Conservation (phyloP, 1,140 invertebrate genomes). For the Gryon sp. region DNA sequence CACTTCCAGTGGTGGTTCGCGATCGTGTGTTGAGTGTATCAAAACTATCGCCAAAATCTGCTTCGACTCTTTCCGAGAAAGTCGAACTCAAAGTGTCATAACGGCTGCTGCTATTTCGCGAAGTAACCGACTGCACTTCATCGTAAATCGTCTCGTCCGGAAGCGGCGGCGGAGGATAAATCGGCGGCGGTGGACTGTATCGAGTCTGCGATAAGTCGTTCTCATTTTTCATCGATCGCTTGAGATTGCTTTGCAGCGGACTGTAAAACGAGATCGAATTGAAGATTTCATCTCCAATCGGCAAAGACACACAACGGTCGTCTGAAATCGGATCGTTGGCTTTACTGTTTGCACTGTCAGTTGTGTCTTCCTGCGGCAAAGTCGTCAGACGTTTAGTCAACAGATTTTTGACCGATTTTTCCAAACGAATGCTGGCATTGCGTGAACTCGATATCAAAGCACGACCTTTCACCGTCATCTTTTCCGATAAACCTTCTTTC, state of each 20-base stretch:
- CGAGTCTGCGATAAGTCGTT: conserved; percentile 71
- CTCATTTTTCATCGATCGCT: conserved; percentile 68
- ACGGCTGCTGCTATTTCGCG: conserved; percentile 73
- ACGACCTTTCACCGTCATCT: conserved; percentile 78
- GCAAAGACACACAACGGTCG: conserved; percentile 74
- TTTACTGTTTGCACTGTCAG: conserved; percentile 27
- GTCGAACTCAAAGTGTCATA: conserved; percentile 73
- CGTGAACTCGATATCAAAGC: conserved; percentile 79
- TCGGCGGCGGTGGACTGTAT: conserved; percentile 79
- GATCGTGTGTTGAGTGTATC: conserved; percentile 55
- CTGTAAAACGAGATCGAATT: conserved; percentile 78
- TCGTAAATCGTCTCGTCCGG: conserved; percentile 82
- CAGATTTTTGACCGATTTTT: conserved; percentile 75
- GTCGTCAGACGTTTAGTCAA: conserved; percentile 69
- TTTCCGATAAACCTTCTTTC: conserved; percentile 79
- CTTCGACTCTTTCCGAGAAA: conserved; percentile 73
- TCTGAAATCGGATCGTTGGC: conserved; percentile 40
- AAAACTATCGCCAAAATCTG: conserved; percentile 75
- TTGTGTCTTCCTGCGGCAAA: conserved; percentile 63
- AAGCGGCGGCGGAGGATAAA: conserved; percentile 82
- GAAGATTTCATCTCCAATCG: conserved; percentile 74
- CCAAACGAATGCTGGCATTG: conserved; percentile 76
- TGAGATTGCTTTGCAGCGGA: conserved; percentile 71
- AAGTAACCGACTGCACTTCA: conserved; percentile 78
- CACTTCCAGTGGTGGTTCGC: conserved; percentile 70